These are phyloP conservation scores for Sclerurus mexicanus DNA, from an alignment of 2,113 vertebrate genomes.

Conservation along the genomic window DNA sequence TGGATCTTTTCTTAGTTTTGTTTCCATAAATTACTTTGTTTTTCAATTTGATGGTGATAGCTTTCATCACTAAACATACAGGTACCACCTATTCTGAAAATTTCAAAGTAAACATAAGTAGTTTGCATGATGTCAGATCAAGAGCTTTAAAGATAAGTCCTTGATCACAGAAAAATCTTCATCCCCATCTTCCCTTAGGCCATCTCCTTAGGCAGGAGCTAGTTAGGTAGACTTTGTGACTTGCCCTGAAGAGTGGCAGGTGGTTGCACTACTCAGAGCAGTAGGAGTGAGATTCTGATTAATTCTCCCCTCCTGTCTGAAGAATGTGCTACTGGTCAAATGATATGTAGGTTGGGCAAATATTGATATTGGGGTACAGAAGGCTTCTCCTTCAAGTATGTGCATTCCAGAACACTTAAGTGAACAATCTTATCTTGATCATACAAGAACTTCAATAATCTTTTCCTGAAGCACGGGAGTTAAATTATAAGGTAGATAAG, in stretches of 20 bases:
- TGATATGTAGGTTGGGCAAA: not conserved
- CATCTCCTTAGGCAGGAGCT: not conserved
- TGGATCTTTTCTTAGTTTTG: not conserved
- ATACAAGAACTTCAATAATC: not conserved
- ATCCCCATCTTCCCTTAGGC: not conserved
- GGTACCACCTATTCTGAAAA: not conserved
- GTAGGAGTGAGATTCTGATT: not conserved
- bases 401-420: not conserved
- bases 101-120: not conserved
- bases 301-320: not conserved
- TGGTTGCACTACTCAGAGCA: not conserved
- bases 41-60: not conserved
- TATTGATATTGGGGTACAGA: not conserved
- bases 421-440: not conserved
- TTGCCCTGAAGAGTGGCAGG: not conserved
- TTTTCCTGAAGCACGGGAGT: not conserved
- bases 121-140: not conserved
- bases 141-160: not conserved
- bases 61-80: not conserved
- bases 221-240: not conserved
- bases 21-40: not conserved
- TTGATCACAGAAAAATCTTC: not conserved
- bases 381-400: not conserved
- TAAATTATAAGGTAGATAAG: not conserved
- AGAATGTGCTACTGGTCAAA: not conserved